phyloP scores from a whole-genome alignment of 2,888 invertebrate species.

The Rosalia funebris region DNA sequence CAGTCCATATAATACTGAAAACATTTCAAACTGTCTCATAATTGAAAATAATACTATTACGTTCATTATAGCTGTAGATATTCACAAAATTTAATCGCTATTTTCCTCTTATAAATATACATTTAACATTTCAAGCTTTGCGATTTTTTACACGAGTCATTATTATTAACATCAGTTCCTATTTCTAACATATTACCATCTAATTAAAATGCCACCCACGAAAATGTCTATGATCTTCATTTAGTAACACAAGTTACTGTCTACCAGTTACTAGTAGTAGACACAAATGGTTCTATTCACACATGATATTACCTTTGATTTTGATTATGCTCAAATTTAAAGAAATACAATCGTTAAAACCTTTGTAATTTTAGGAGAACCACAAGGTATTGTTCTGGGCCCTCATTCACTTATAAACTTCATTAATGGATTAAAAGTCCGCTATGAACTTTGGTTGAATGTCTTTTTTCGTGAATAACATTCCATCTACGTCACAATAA shows the following conservation, averaged over 20 bases:
- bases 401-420: no score
- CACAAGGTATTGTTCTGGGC: no score
- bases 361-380: no score
- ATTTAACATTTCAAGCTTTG: neutral
- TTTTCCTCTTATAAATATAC: neutral
- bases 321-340: no score
- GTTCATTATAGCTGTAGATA: neutral
- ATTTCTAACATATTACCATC: neutral
- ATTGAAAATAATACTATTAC: neutral
- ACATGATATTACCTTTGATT: no score
- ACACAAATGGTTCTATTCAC: no score
- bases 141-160: neutral
- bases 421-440: no score
- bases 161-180: neutral
- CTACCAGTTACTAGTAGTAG: no score
- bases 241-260: no score
- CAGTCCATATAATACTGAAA: neutral
- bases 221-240: neutral
- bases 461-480: constrained; percentile 11
- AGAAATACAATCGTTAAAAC: no score
- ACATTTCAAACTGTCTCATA: neutral
- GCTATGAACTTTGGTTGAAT: no score
- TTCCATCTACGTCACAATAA: constrained; percentile 8
- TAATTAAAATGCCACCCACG: constrained; percentile 1
- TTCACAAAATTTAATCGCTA: neutral